Evolutionary conservation across 2,113 vertebrate species (phyloP).

Genomic region (Hemicordylus capensis): DNA sequence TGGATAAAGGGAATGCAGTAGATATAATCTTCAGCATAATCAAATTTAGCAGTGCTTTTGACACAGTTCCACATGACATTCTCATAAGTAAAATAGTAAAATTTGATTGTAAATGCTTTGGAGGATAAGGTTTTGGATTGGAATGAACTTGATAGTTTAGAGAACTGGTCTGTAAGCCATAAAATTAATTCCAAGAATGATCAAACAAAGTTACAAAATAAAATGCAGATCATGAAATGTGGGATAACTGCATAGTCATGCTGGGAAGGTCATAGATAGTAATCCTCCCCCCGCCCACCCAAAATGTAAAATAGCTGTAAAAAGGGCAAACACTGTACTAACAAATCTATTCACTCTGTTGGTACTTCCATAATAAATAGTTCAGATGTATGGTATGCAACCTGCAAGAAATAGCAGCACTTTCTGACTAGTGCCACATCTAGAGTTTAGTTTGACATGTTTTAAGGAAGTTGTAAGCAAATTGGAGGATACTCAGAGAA

Average conservation of each 20-base stretch:
- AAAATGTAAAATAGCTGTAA: no score
- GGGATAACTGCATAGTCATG: neutral
- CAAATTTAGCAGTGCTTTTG: constrained; percentile 30
- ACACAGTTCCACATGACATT: constrained; percentile 37
- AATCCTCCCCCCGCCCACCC: neutral
- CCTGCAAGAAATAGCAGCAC: neutral
- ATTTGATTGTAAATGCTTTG: constrained; percentile 31
- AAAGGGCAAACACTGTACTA: neutral
- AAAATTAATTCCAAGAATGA: constrained; percentile 20
- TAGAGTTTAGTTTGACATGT: neutral
- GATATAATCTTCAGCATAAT: constrained; percentile 27
- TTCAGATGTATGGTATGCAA: neutral
- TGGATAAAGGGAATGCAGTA: constrained; percentile 31
- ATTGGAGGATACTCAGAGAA: neutral
- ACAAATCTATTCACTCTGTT: neutral
- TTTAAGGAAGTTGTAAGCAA: neutral
- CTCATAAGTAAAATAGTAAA: constrained; percentile 26
- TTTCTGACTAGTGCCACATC: neutral
- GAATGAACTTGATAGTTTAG: constrained; percentile 26
- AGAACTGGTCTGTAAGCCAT: constrained; percentile 12
- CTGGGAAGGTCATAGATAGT: neutral
- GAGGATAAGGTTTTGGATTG: constrained; percentile 17
- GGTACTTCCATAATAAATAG: neutral
- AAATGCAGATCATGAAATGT: constrained; percentile 18
- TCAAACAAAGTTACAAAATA: constrained; percentile 19